Evolutionary conservation across 2,888 invertebrate genomes (phyloP), one percentile per base, ranked within the genome.

Genomic region (Torymus aiolomorphi): DNA sequence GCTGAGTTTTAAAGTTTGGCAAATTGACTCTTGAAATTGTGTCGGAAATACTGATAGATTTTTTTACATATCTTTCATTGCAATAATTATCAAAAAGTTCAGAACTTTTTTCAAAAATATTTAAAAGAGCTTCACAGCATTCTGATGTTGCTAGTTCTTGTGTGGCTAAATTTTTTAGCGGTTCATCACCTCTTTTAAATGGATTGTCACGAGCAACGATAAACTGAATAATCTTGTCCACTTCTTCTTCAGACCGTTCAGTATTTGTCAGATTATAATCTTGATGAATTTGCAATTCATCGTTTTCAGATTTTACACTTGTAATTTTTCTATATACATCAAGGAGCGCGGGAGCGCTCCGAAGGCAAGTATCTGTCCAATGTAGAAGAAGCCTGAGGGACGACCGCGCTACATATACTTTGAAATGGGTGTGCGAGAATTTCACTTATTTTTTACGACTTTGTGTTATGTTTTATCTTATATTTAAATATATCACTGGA

Each of bases 231-330:
- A 82, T 71, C 24, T 65, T 74, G 24, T 62, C 24, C 0, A 80
- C 66, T 56, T 62, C 49, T 51, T 49, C 3, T 66, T 82, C 82
- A n/a, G 75, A 67, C 11, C 54, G 31, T n/a, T 63, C 8, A 16
- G 59, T 77, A 20, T 18, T 63, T 2, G 71, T 66, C 1, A 2
- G 3, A 14, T 5, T 71, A 31, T 49, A 71, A 13, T 77, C 62
- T 24, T 77, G 70, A 51, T 77, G 71, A 18, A 14, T 57, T 71
- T 49, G 51, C 31, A 78, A 13, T 31, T 78, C 72, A 59, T 78
- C 24, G 57, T 78, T 78, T 65, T 72, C 66, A 20, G 1, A 1
- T 31, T 51, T 24, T 1, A 72, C 77, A 51, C 31, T 52, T 12
- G 65, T 78, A 4, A 71, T 51, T n/a, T n/a, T n/a, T n/a, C n/a